A percentile compares a stretch with the other conserved stretches of the same genome.
These are phyloP conservation scores for Paguma larvata DNA, from an alignment of 2,797 vertebrate species.

Conservation along the genomic window DNA sequence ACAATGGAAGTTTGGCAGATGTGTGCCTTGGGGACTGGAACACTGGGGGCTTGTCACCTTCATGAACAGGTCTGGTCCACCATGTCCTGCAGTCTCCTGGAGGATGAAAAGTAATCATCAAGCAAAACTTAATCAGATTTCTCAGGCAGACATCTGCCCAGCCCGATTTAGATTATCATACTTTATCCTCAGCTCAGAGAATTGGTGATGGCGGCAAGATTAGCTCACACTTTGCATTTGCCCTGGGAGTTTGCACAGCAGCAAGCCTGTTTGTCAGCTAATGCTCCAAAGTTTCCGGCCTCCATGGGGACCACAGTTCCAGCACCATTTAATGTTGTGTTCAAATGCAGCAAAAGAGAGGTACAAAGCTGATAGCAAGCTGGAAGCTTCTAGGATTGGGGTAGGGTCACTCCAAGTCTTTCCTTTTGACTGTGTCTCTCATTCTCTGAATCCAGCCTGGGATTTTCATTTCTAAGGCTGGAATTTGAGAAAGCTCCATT, in stretches of 20 bases:
- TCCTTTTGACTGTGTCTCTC: background rate
- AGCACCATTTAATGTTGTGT: conserved; percentile 70
- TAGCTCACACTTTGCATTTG: conserved; percentile 72
- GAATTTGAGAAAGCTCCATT: background rate
- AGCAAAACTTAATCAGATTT: conserved; percentile 78
- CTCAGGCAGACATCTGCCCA: conserved; percentile 56
- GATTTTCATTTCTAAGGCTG: background rate
- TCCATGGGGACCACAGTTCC: background rate
- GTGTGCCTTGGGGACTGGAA: background rate
- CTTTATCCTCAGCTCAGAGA: conserved; percentile 78
- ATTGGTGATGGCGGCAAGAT: conserved; percentile 69
- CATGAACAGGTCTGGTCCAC: conserved; percentile 34
- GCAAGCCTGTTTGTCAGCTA: conserved; percentile 73
- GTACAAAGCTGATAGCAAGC: background rate
- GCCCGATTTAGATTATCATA: conserved; percentile 78
- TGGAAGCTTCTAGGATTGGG: conserved; percentile 7
- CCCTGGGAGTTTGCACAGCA: conserved; percentile 68
- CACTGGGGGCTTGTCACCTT: background rate
- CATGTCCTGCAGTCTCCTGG: background rate
- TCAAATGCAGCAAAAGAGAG: conserved; percentile 50
- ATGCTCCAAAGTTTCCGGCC: conserved; percentile 60
- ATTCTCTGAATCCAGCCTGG: background rate
- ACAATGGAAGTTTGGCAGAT: background rate
- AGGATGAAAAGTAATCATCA: conserved; percentile 60
- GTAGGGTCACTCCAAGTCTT: background rate